A percentile compares a stretch with the other conserved stretches of the same genome.
Evolutionary conservation across 2,888 invertebrate species (phyloP).

Genomic region (Tetragnatha montana): DNA sequence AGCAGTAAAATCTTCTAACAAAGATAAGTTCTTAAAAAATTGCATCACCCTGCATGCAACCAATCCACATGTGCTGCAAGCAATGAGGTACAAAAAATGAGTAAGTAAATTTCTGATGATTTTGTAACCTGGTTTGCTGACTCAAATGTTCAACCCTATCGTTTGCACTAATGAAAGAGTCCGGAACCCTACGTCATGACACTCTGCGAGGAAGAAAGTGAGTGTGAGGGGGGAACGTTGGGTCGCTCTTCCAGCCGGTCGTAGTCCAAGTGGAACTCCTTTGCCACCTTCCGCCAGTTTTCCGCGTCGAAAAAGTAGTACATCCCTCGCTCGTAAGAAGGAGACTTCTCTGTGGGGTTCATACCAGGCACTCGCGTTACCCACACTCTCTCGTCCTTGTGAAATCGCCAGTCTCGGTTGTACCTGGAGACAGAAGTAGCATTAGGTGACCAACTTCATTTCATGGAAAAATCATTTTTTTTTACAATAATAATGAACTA

Average conservation of each 20-base stretch:
- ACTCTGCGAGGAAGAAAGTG: conserved; percentile 45
- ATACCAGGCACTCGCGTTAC: conserved; percentile 97
- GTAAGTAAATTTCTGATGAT: conserved; percentile 57
- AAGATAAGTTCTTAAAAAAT: conserved; percentile 10
- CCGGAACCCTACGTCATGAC: conserved; percentile 60
- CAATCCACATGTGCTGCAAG: conserved; percentile 64
- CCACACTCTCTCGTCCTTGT: conserved; percentile 99
- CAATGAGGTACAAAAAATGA: conserved; percentile 65
- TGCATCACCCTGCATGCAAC: conserved; percentile 43
- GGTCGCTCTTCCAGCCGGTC: conserved; percentile 98
- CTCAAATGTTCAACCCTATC: conserved; percentile 49
- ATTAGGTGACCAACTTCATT: too few species aligned
- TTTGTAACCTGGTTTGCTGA: conserved; percentile 30
- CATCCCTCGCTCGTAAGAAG: conserved; percentile 97
- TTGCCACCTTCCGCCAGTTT: conserved; percentile 99
- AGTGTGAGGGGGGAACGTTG: conserved; percentile 58
- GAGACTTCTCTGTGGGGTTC: conserved; percentile 94
- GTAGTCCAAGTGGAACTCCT: conserved; percentile 99
- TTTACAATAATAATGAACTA: neutral
- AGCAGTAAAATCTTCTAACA: neutral
- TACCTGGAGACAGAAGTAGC: conserved; percentile 81
- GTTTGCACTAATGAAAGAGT: conserved; percentile 51
- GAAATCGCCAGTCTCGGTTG: conserved; percentile 99
- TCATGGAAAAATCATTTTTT: too few species aligned
- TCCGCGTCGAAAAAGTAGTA: conserved; percentile 99